phyloP scores from a whole-genome alignment of 2,888 invertebrate species.

The Oscheius sp. region DNA sequence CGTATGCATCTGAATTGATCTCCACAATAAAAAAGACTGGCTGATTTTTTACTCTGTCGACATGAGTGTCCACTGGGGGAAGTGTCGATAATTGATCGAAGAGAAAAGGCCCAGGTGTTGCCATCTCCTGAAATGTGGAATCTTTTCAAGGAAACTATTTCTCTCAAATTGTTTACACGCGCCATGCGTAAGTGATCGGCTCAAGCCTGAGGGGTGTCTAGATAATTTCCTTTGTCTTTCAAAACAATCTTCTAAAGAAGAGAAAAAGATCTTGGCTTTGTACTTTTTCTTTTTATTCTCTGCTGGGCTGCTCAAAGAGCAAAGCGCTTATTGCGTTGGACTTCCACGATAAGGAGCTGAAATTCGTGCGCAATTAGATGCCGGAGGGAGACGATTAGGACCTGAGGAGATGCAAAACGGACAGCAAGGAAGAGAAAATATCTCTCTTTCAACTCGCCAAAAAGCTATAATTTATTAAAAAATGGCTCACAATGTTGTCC shows the following conservation, averaged over 20 bases:
- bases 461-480: neutral
- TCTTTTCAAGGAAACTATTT: neutral
- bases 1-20: neutral
- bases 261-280: neutral
- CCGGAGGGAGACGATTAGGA: neutral
- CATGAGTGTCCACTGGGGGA: too few relatives aligned
- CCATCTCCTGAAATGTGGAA: too few relatives aligned
- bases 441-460: neutral
- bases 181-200: too few relatives aligned
- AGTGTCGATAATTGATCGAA: neutral
- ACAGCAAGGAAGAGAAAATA: neutral
- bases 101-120: too few relatives aligned
- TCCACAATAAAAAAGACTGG: too few relatives aligned
- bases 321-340: neutral
- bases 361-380: neutral
- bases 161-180: too few relatives aligned
- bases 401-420: neutral
- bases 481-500: neutral
- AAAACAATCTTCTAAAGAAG: too few relatives aligned
- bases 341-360: neutral
- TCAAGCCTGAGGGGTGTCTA: too few relatives aligned
- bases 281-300: neutral
- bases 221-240: too few relatives aligned
- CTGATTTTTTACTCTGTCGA: too few relatives aligned
- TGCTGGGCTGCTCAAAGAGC: neutral